phyloP scores from a whole-genome alignment of 2,113 vertebrate genomes.

The Aythya baeri region DNA sequence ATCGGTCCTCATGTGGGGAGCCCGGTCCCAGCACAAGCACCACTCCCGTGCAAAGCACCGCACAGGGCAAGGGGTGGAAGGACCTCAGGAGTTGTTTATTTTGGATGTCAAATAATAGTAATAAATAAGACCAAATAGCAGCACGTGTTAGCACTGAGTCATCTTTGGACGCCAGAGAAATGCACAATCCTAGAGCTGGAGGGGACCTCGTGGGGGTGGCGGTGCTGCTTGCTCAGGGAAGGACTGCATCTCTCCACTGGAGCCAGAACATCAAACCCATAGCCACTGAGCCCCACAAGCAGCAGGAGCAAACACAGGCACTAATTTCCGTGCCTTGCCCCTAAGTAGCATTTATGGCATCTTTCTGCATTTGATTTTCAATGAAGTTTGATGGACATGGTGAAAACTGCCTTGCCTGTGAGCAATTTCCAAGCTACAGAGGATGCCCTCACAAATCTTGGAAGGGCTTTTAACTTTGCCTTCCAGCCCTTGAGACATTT shows the following conservation, averaged over 20 bases:
- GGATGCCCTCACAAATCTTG: not conserved
- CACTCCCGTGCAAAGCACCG: not conserved
- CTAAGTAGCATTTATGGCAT: not conserved
- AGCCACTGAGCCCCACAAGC: not conserved
- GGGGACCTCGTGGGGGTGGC: not conserved
- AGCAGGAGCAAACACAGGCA: fast-evolving
- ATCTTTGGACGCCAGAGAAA: not conserved
- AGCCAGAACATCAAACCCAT: not conserved
- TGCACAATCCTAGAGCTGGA: not conserved
- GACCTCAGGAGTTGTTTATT: not conserved
- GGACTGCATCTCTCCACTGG: fast-evolving
- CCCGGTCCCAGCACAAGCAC: not conserved
- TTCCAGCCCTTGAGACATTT: not conserved
- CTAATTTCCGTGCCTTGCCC: not conserved
- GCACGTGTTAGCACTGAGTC: not conserved
- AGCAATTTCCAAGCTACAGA: not conserved
- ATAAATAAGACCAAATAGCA: conserved; percentile 15
- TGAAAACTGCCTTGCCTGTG: not conserved
- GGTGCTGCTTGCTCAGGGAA: fast-evolving
- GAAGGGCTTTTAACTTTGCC: not conserved
- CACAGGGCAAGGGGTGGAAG: not conserved
- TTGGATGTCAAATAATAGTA: not conserved
- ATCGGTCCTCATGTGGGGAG: not conserved
- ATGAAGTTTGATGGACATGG: fast-evolving
- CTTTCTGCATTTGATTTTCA: not conserved